These are phyloP conservation scores for Amblyteles armatorius DNA, from an alignment of 2,888 invertebrate species.

Conservation along the genomic window DNA sequence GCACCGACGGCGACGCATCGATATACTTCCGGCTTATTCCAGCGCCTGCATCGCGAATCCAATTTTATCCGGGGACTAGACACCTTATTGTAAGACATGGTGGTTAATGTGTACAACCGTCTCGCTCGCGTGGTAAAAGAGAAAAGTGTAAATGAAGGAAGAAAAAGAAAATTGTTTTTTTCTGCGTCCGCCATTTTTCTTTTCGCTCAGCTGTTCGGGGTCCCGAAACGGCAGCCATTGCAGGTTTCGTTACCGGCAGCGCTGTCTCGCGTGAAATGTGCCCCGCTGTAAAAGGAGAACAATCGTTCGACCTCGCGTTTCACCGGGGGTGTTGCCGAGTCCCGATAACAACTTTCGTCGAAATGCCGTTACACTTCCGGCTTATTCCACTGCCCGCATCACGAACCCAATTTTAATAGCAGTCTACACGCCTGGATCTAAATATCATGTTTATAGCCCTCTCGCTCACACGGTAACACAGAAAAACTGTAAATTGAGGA, in stretches of 20 bases:
- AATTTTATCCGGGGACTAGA: constrained; percentile 12
- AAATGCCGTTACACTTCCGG: constrained; percentile 14
- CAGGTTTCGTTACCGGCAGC: not conserved
- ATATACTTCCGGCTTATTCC: constrained; percentile 54
- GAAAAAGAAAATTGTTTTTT: not conserved
- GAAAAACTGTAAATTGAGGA: too few relatives aligned
- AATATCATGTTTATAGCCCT: too few relatives aligned
- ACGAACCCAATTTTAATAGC: too few relatives aligned
- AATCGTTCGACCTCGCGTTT: not conserved
- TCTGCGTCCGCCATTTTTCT: not conserved
- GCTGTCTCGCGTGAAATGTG: not conserved
- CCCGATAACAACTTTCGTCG: constrained; percentile 31
- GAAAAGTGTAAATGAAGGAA: not conserved
- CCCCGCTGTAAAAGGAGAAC: not conserved
- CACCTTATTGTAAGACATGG: not conserved
- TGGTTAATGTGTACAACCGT: too few relatives aligned
- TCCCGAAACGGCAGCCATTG: not conserved
- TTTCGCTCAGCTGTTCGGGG: not conserved
- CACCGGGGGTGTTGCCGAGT: not conserved
- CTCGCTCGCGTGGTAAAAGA: too few relatives aligned
- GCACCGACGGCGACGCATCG: constrained; percentile 50
- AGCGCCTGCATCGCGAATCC: constrained; percentile 26
- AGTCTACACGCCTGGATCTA: too few relatives aligned
- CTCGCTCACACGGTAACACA: too few relatives aligned
- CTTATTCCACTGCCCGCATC: too few relatives aligned